Percentiles rank a stretch among this genome's conserved stretches.
phyloP scores from a whole-genome alignment of 2,888 invertebrate genomes.

The Drosophila maculinotata region DNA sequence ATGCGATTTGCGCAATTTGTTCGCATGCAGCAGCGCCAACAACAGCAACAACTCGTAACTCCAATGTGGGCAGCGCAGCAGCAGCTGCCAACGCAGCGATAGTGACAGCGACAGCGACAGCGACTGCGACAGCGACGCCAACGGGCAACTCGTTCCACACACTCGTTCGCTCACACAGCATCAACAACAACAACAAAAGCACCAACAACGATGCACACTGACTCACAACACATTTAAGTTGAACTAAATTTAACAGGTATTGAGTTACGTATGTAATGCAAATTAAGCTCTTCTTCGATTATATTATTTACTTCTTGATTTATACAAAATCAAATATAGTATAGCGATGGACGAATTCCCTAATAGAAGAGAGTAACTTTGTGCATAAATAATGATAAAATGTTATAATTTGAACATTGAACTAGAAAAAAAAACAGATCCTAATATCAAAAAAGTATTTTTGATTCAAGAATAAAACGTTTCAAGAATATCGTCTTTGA shows the following conservation, averaged over 20 bases:
- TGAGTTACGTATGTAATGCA: neutral
- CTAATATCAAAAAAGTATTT: too few species aligned
- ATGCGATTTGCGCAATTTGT: slow-evolving; percentile 66
- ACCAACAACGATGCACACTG: slow-evolving; percentile 43
- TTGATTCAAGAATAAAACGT: too few species aligned
- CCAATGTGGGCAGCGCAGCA: slow-evolving; percentile 45
- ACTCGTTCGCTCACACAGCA: slow-evolving; percentile 31
- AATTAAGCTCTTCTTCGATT: neutral
- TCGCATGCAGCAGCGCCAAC: slow-evolving; percentile 22
- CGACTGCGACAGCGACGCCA: slow-evolving; percentile 34
- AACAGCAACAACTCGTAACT: slow-evolving; percentile 13
- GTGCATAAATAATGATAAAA: too few species aligned
- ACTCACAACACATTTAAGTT: slow-evolving; percentile 5
- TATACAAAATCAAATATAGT: neutral
- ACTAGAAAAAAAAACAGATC: too few species aligned
- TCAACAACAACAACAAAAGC: slow-evolving; percentile 35
- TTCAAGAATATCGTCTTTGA: too few species aligned
- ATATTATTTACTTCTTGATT: neutral
- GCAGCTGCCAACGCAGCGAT: slow-evolving; percentile 62
- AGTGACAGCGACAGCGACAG: too few species aligned
- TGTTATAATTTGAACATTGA: too few species aligned
- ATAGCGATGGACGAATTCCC: too few species aligned
- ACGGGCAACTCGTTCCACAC: slow-evolving; percentile 68
- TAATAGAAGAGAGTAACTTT: too few species aligned
- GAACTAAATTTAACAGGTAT: neutral